Conservation (phyloP, 2,797 vertebrate species). For the Tokudaia muenninki region DNA sequence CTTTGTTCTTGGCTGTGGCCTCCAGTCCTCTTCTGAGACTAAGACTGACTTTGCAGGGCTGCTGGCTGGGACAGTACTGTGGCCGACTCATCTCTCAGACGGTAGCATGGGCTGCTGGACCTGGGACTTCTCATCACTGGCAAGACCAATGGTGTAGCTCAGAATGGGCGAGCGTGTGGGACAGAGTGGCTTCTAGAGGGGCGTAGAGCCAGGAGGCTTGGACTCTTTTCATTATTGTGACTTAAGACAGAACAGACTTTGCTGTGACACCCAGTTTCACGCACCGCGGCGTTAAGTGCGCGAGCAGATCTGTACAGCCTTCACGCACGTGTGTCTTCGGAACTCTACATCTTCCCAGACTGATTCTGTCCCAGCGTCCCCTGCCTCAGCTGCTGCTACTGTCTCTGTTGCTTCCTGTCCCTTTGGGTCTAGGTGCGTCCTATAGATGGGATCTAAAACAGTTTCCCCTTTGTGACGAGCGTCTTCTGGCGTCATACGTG, state of each 20-base stretch:
- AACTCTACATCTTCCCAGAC: neutral
- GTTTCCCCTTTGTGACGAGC: neutral
- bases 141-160: neutral
- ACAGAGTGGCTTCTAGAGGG: neutral
- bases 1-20: neutral
- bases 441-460: neutral
- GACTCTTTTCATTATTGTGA: neutral
- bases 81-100: neutral
- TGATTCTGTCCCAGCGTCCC: neutral
- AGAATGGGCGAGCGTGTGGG: neutral
- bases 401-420: neutral
- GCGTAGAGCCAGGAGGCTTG: neutral
- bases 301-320: rapidly evolving
- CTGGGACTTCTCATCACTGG: neutral
- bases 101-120: no score
- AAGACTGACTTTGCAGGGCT: neutral
- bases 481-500: neutral
- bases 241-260: neutral
- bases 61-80: neutral
- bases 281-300: neutral
- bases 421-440: neutral
- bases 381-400: rapidly evolving
- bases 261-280: neutral
- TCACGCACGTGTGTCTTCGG: rapidly evolving
- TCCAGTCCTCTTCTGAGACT: neutral